A percentile compares a stretch with the other conserved stretches of the same genome.
Evolutionary conservation across 2,113 vertebrate species (phyloP).

Genomic region (Ovibos moschatus): DNA sequence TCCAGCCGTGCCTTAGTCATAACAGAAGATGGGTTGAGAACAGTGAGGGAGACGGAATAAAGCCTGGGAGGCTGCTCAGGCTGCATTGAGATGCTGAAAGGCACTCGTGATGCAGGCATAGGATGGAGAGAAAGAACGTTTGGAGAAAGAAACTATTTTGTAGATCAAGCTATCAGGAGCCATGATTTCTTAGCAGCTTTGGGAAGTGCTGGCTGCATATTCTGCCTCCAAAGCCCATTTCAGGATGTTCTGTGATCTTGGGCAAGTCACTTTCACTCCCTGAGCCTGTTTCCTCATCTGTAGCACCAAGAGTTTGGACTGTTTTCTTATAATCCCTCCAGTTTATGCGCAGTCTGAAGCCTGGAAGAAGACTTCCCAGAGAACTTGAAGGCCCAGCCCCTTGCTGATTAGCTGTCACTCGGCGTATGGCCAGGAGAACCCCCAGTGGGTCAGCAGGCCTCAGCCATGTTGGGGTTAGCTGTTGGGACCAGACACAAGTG

Average conservation of each 20-base stretch:
- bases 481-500: slow-evolving; percentile 25
- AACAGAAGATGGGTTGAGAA: neutral
- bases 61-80: neutral
- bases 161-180: neutral
- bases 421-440: neutral
- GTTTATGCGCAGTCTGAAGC: neutral
- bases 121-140: neutral
- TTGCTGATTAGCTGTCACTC: neutral
- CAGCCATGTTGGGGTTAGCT: neutral
- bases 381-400: neutral
- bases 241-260: neutral
- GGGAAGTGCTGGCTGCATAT: neutral
- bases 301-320: neutral
- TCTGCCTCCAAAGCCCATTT: neutral
- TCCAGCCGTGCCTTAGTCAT: neutral
- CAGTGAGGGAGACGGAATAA: neutral
- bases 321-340: neutral
- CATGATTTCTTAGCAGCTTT: neutral
- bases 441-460: neutral
- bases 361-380: neutral
- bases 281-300: neutral
- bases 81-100: neutral
- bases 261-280: neutral
- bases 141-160: neutral
- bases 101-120: neutral